These are phyloP conservation scores for Taeniopygia guttata DNA, from an alignment of 2,797 vertebrate genomes.

Conservation along the genomic window DNA sequence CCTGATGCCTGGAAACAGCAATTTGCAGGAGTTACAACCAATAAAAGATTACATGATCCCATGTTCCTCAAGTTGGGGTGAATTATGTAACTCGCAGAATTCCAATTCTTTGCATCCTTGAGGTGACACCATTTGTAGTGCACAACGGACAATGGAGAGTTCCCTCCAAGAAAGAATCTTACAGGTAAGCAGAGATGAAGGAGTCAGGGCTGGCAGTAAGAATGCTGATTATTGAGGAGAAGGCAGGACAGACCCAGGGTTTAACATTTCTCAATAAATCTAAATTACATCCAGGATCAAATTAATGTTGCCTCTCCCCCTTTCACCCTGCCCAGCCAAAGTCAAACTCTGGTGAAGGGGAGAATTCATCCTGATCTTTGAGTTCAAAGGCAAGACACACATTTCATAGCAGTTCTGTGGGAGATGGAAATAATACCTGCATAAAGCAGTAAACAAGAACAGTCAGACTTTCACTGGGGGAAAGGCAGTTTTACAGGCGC, in stretches of 20 bases:
- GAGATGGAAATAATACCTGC: not conserved
- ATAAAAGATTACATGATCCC: not conserved
- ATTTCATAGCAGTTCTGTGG: not conserved
- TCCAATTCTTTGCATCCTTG: not conserved
- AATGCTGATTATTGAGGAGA: not conserved
- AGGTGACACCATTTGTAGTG: not conserved
- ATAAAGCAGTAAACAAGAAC: not conserved
- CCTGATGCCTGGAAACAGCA: not conserved
- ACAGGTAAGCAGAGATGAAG: not conserved
- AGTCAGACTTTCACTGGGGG: not conserved
- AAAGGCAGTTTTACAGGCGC: not conserved
- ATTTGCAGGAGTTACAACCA: not conserved
- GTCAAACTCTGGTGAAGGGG: not conserved
- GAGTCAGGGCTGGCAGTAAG: not conserved
- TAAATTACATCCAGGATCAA: not conserved
- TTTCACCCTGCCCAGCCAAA: not conserved
- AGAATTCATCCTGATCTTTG: not conserved
- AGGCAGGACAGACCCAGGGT: not conserved
- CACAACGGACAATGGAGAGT: not conserved
- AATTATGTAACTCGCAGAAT: not conserved
- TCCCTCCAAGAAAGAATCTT: not conserved
- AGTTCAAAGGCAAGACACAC: not conserved
- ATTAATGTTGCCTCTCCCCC: not conserved
- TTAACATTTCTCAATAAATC: not conserved
- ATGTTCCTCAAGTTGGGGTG: not conserved